A percentile compares a stretch with the other conserved stretches of the same genome.
Evolutionary conservation across 2,113 vertebrate species (phyloP).

Genomic region (Riparia riparia): DNA sequence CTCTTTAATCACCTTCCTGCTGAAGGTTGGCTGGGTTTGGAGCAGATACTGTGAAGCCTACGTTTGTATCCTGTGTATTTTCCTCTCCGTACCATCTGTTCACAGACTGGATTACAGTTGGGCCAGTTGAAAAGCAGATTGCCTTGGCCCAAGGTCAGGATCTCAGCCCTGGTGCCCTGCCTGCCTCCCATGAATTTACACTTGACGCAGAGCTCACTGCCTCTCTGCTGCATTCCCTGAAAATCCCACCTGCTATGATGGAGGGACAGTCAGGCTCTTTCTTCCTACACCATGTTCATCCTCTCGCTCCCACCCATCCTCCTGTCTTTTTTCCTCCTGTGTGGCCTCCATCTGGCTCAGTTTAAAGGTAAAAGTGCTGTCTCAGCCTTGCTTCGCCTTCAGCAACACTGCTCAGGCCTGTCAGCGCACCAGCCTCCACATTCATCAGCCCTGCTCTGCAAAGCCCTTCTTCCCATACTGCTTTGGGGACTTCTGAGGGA

Average conservation of each 20-base stretch:
- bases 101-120: conserved; percentile 68
- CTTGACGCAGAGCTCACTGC: background rate
- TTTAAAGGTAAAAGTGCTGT: background rate
- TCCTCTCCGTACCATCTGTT: conserved; percentile 70
- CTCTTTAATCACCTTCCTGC: conserved; percentile 21
- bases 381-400: conserved; percentile 51
- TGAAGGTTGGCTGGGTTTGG: conserved; percentile 66
- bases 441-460: background rate
- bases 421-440: background rate
- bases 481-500: background rate
- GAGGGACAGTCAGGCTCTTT: background rate
- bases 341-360: background rate
- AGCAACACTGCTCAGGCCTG: background rate
- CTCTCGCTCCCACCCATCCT: accelerated
- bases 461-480: background rate
- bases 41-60: conserved; percentile 22
- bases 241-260: background rate
- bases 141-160: conserved; percentile 72
- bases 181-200: background rate
- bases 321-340: background rate
- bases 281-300: background rate
- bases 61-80: conserved; percentile 55
- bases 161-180: background rate
- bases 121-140: conserved; percentile 75
- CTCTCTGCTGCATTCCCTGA: background rate